Percentiles rank a stretch among this genome's conserved stretches.
These are phyloP conservation scores for Brachyptera risi DNA, from an alignment of 2,888 invertebrate species.

Conservation along the genomic window DNA sequence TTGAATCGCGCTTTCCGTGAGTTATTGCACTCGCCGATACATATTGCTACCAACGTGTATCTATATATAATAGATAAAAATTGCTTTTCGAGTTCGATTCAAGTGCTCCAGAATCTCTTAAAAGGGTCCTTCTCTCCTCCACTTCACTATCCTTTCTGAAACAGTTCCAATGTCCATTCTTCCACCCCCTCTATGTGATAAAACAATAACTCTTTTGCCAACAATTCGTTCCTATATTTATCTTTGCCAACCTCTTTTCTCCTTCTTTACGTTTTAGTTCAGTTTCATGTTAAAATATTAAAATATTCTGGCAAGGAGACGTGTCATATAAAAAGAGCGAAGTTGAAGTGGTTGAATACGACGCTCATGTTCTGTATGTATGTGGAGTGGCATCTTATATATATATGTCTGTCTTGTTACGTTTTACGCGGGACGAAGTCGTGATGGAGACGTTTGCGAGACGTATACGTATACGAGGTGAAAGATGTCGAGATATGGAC, in stretches of 20 bases:
- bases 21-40: constrained; percentile 2
- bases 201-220: constrained; percentile 3
- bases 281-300: background rate
- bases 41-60: background rate
- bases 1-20: background rate
- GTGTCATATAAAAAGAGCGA: too few species aligned
- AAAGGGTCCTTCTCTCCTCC: background rate
- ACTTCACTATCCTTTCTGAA: background rate
- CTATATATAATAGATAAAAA: constrained; percentile 6
- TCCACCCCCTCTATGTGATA: background rate
- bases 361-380: too few species aligned
- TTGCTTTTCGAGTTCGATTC: background rate
- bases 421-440: too few species aligned
- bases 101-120: constrained; percentile 2
- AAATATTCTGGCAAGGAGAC: background rate
- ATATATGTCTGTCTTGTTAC: too few species aligned
- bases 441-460: too few species aligned
- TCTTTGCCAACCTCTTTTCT: too few species aligned
- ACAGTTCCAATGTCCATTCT: background rate
- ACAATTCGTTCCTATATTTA: background rate
- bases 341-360: background rate
- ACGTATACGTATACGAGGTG: too few species aligned
- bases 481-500: too few species aligned
- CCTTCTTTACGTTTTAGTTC: too few species aligned
- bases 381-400: too few species aligned